These are phyloP conservation scores for Pungitius pungitius DNA, from an alignment of 2,113 vertebrate genomes.

Conservation along the genomic window DNA sequence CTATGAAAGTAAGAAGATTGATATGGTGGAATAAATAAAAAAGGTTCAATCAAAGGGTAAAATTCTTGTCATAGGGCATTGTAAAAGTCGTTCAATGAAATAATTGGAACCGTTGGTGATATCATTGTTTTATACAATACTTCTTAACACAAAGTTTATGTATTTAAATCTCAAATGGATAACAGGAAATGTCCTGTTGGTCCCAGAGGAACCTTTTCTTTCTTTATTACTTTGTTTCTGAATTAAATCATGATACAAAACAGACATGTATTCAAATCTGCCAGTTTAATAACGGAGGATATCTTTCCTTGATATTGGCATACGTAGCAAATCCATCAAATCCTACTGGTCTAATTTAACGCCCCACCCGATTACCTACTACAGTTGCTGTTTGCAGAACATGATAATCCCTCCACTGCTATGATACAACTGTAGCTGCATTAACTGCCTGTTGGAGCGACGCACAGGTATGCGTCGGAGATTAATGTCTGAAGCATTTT, in stretches of 20 bases:
- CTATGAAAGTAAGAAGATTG: slow-evolving; percentile 22
- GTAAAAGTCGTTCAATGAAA: not conserved
- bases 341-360: slow-evolving; percentile 21
- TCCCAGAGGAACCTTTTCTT: not conserved
- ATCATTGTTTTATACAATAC: not conserved
- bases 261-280: not conserved
- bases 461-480: slow-evolving; percentile 67
- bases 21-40: slow-evolving; percentile 12
- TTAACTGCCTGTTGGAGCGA: slow-evolving; percentile 40
- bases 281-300: slow-evolving; percentile 5
- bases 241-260: not conserved
- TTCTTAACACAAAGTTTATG: not conserved
- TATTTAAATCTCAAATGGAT: slow-evolving; percentile 4
- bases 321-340: slow-evolving; percentile 15
- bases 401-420: slow-evolving; percentile 30
- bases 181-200: not conserved
- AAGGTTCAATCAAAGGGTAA: slow-evolving; percentile 28
- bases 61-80: not conserved
- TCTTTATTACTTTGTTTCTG: not conserved
- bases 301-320: not conserved
- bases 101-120: not conserved
- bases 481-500: slow-evolving; percentile 73
- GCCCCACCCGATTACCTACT: not conserved
- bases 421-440: slow-evolving; percentile 47
- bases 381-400: slow-evolving; percentile 22